Conservation (phyloP, 2,797 vertebrate species). For the Falco peregrinus region DNA sequence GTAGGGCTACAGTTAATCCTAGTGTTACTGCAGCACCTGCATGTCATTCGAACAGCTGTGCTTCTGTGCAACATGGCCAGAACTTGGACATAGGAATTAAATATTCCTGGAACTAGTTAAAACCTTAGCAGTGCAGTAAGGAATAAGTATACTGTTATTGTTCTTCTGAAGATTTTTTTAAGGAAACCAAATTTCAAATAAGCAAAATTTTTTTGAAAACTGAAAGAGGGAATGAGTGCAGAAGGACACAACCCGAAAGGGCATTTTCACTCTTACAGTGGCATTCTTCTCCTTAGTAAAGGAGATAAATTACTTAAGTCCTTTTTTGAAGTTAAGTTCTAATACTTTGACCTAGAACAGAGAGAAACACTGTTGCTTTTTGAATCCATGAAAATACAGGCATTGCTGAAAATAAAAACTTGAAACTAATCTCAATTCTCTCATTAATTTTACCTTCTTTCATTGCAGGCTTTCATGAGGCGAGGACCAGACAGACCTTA, state of each 20-base stretch:
- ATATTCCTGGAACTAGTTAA: background rate
- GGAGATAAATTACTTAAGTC: background rate
- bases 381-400: background rate
- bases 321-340: background rate
- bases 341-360: background rate
- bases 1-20: background rate
- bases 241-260: background rate
- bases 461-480: background rate
- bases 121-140: background rate
- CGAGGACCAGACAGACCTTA: background rate
- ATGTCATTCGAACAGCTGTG: background rate
- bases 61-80: background rate
- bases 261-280: background rate
- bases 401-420: background rate
- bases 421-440: background rate
- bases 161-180: background rate
- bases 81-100: background rate
- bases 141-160: background rate
- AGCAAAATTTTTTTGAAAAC: background rate
- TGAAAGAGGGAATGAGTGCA: background rate
- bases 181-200: background rate
- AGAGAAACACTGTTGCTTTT: background rate
- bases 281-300: background rate
- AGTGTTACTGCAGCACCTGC: background rate
- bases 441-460: background rate